These are phyloP conservation scores for Uria lomvia DNA, from an alignment of 2,113 vertebrate genomes.

Conservation along the genomic window DNA sequence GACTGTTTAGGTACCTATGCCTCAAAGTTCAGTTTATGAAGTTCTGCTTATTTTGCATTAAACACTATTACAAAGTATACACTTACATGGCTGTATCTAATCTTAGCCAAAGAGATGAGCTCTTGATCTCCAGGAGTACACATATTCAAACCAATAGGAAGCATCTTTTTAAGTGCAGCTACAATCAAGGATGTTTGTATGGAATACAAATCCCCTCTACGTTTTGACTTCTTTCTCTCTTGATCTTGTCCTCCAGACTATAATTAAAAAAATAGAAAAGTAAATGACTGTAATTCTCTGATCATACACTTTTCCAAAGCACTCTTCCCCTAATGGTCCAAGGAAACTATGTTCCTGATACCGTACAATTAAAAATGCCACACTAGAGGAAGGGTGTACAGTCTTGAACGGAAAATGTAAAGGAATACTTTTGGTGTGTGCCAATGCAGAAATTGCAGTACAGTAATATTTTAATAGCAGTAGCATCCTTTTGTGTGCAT, in stretches of 20 bases:
- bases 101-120: slow-evolving; percentile 93
- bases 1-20: neutral
- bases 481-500: neutral
- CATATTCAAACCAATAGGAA: slow-evolving; percentile 98
- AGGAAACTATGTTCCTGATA: neutral
- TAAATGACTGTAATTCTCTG: neutral
- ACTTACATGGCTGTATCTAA: slow-evolving; percentile 88
- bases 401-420: neutral
- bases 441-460: neutral
- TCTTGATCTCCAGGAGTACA: slow-evolving; percentile 98
- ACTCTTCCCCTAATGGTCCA: neutral
- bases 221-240: slow-evolving; percentile 93
- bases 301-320: neutral
- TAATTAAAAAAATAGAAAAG: slow-evolving; percentile 32
- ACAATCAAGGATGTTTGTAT: slow-evolving; percentile 97
- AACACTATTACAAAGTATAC: neutral
- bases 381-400: neutral
- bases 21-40: neutral
- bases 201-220: slow-evolving; percentile 94
- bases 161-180: slow-evolving; percentile 97
- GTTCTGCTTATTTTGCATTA: neutral
- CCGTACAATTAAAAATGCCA: neutral
- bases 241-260: slow-evolving; percentile 97
- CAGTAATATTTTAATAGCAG: neutral
- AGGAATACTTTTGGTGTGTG: neutral